Percentiles rank a stretch among this genome's conserved stretches.
These are phyloP conservation scores for Lutraria lutraria DNA, from an alignment of 2,888 invertebrate species.

Conservation along the genomic window DNA sequence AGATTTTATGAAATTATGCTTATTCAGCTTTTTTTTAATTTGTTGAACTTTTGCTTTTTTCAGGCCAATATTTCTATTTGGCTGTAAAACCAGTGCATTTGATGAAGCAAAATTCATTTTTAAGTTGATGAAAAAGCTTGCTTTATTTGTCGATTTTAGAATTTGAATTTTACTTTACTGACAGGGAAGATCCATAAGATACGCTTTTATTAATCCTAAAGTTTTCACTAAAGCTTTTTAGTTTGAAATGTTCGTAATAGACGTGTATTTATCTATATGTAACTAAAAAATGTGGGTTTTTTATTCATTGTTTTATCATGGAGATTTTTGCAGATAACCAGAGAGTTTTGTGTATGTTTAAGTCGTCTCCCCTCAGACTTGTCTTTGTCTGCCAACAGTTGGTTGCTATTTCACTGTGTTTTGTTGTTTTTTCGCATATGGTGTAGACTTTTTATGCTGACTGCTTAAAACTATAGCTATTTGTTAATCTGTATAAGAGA, in stretches of 20 bases:
- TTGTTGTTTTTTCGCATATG: not conserved
- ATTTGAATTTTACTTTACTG: not conserved
- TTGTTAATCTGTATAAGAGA: too few species aligned
- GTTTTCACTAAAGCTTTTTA: not conserved
- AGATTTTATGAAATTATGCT: not conserved
- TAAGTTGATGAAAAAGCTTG: not conserved
- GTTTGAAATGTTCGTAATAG: not conserved
- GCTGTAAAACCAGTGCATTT: not conserved
- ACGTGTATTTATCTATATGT: not conserved
- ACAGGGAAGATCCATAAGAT: slow-evolving; percentile 46
- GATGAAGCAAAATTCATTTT: slow-evolving; percentile 6
- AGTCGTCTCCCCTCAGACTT: slow-evolving; percentile 61
- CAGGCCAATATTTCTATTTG: slow-evolving; percentile 3
- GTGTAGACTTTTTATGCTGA: not conserved
- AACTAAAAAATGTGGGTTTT: not conserved
- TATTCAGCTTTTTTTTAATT: slow-evolving; percentile 30
- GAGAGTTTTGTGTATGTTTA: slow-evolving; percentile 15
- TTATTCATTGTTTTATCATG: not conserved
- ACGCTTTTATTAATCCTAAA: slow-evolving; percentile 17
- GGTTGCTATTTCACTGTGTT: slow-evolving; percentile 48
- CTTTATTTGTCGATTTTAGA: not conserved
- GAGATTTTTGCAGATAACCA: slow-evolving; percentile 28
- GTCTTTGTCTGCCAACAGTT: slow-evolving; percentile 57
- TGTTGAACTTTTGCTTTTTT: slow-evolving; percentile 24
- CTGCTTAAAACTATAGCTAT: not conserved